These are phyloP conservation scores for Gambusia yucatana DNA, from an alignment of 2,797 vertebrate species.

Conservation along the genomic window DNA sequence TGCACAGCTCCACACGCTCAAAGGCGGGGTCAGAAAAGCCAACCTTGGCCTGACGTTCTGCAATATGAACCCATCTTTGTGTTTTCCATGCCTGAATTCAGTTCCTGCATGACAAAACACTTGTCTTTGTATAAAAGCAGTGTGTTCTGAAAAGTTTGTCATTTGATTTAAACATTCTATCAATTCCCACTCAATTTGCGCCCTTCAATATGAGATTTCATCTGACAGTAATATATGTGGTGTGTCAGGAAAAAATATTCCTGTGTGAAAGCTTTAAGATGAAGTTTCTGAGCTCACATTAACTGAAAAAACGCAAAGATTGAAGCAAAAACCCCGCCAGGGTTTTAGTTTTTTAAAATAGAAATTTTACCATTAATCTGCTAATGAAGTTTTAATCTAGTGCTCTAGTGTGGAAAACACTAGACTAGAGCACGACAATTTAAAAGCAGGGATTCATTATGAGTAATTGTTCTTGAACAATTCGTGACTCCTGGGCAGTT, in stretches of 20 bases:
- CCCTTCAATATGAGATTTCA: neutral
- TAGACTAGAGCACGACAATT: neutral
- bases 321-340: neutral
- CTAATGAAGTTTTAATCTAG: neutral
- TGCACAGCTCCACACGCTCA: conserved; percentile 31
- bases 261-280: neutral
- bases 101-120: conserved; percentile 9
- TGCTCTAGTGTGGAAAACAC: neutral
- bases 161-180: neutral
- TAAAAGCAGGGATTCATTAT: neutral
- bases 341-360: neutral
- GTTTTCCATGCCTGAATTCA: conserved; percentile 39
- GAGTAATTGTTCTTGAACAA: neutral
- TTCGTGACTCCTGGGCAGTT: too few relatives aligned
- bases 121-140: neutral
- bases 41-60: conserved; percentile 38
- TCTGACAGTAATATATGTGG: neutral
- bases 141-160: neutral
- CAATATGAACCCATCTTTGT: conserved; percentile 39
- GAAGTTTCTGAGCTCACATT: neutral
- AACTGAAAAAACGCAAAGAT: neutral
- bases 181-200: neutral
- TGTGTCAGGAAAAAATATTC: neutral
- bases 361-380: neutral
- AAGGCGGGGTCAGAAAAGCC: conserved; percentile 50